Evolutionary conservation across 2,888 invertebrate species (phyloP).

Genomic region (Ypsolopha scabrella): DNA sequence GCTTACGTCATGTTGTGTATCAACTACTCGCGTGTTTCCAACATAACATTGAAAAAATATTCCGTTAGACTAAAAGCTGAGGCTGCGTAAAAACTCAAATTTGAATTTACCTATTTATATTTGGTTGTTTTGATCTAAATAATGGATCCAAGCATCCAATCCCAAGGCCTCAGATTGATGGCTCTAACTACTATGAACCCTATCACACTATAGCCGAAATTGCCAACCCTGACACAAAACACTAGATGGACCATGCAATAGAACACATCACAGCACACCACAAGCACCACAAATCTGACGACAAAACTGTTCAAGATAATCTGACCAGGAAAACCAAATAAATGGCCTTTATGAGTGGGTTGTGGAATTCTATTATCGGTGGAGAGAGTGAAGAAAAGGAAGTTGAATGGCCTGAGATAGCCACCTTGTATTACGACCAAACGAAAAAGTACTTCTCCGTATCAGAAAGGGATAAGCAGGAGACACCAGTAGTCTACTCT

Average conservation of each 20-base stretch:
- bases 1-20: no score
- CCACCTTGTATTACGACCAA: conserved; percentile 63
- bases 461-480: conserved; percentile 74
- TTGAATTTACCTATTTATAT: no score
- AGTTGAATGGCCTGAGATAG: conserved; percentile 47
- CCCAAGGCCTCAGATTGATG: no score
- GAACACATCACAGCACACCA: background rate
- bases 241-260: background rate
- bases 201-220: background rate
- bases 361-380: conserved; percentile 62
- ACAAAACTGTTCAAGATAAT: conserved; percentile 7
- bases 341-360: conserved; percentile 64
- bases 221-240: background rate
- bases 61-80: no score
- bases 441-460: conserved; percentile 75
- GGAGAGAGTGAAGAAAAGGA: conserved; percentile 34
- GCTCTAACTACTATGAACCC: no score
- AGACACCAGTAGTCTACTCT: conserved; percentile 70
- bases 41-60: no score
- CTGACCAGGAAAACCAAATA: conserved; percentile 28
- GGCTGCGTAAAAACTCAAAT: no score
- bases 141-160: no score
- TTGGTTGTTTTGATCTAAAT: no score
- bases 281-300: conserved; percentile 1
- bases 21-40: no score